These are phyloP conservation scores for Dendrocincla fuliginosa DNA, from an alignment of 2,797 vertebrate genomes.

Conservation along the genomic window DNA sequence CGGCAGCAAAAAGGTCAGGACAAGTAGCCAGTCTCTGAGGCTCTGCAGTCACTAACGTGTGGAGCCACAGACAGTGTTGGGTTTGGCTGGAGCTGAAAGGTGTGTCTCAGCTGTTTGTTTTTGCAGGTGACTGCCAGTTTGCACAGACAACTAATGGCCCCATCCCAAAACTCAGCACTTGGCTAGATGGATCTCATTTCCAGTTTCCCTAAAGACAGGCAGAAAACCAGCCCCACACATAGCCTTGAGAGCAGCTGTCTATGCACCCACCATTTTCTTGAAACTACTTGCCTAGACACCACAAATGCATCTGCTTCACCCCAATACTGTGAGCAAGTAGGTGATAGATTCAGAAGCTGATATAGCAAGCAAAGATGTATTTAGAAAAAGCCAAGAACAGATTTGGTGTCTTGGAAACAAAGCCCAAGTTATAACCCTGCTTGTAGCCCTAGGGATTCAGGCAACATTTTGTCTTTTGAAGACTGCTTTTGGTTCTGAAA, in stretches of 20 bases:
- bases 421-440: not conserved
- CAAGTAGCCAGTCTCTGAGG: not conserved
- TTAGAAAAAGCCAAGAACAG: not conserved
- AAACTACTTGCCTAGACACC: not conserved
- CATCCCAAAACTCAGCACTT: not conserved
- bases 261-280: not conserved
- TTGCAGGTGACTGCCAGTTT: not conserved
- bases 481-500: not conserved
- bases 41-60: fast-evolving
- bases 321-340: not conserved
- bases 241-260: not conserved
- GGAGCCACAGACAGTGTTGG: fast-evolving
- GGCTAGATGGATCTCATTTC: not conserved
- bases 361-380: not conserved
- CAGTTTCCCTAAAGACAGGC: not conserved
- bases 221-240: not conserved
- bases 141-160: not conserved
- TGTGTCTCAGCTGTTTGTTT: not conserved
- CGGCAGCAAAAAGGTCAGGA: not conserved
- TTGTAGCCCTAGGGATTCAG: not conserved
- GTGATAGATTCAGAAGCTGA: not conserved
- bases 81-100: not conserved
- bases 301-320: not conserved
- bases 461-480: not conserved
- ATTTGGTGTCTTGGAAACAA: not conserved